Base-by-base conservation (phyloP, 2,113 vertebrate species). In the Turdus rufiventris region DNA sequence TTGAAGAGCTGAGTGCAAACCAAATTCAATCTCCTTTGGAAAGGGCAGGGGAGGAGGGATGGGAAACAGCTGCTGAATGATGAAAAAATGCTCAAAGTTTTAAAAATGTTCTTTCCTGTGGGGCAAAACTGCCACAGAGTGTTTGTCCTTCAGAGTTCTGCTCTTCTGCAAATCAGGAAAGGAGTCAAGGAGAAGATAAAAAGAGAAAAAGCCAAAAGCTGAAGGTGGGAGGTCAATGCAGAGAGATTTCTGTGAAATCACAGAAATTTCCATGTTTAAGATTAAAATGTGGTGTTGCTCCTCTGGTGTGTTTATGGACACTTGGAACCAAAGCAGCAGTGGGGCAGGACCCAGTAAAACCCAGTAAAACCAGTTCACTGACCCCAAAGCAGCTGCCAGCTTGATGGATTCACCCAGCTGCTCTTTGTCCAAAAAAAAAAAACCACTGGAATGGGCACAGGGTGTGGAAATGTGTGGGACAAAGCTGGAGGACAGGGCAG, bases 51-150 rank as follows among this genome's bases (percentile, higher is more conserved):
- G 75, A 82, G 88, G 42, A 90, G 75, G 18, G 86, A 94, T 91
- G 76, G 19, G 51, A 91, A 94, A 13, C 91, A 94, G 86, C 91
- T 94, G 96, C 42, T 85, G 42, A 34, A 48, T 48, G 47, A 8
- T 48, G 47, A 48, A 48, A 48, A 85, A 80, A 77, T 0, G 8
- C 45, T 47, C 47, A 47, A 47, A 23, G 21, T 21, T 47, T 11
- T 23, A 23, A 47, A 47, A 47, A 47, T 47, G 21, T 47, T 56
- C 5, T 47, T 88, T 84, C 31, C 72, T 62, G 31, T 34, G 72
- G 29, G 89, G 91, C 47, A 74, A 67, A 26, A 94, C 29, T 94
- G 88, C 83, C 86, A 80, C 82, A 47, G 17, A 66, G 20, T 62
- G 60, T 92, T 77, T 81, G 60, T 62, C 60, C 63, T 63, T 21